These are phyloP conservation scores for Rhodeus uyekii DNA, from an alignment of 2,797 vertebrate species.

Conservation along the genomic window DNA sequence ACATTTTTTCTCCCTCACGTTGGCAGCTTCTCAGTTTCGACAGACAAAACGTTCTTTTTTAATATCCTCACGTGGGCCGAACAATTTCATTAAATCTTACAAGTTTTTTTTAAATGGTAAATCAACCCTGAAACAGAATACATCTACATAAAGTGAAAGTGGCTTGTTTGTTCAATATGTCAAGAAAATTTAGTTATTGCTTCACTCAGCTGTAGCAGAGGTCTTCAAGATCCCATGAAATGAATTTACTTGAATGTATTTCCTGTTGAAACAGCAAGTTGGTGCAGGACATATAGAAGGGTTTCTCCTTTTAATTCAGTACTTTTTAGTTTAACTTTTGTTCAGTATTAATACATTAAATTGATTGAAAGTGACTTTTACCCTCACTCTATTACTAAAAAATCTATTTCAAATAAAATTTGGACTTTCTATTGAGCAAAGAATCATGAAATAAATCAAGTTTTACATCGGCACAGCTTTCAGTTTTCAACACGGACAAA, in stretches of 20 bases:
- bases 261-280: background rate
- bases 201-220: background rate
- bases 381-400: background rate
- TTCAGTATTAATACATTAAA: background rate
- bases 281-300: background rate
- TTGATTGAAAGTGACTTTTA: too few relatives aligned
- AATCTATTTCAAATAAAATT: background rate
- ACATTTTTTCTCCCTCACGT: constrained; percentile 66
- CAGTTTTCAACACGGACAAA: background rate
- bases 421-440: background rate
- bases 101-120: constrained; percentile 27
- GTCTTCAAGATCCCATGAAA: background rate
- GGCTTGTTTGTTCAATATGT: constrained; percentile 19
- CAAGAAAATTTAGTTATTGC: background rate
- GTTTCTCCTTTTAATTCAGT: too few relatives aligned
- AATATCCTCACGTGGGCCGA: constrained; percentile 20
- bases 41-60: constrained; percentile 58
- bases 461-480: background rate
- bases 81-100: constrained; percentile 27
- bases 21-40: constrained; percentile 63
- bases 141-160: constrained; percentile 29
- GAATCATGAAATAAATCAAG: background rate
- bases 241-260: background rate
- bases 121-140: constrained; percentile 25
- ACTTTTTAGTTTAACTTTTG: background rate